Conservation (phyloP, 2,888 invertebrate species). For the Ectemnius cavifrons region DNA sequence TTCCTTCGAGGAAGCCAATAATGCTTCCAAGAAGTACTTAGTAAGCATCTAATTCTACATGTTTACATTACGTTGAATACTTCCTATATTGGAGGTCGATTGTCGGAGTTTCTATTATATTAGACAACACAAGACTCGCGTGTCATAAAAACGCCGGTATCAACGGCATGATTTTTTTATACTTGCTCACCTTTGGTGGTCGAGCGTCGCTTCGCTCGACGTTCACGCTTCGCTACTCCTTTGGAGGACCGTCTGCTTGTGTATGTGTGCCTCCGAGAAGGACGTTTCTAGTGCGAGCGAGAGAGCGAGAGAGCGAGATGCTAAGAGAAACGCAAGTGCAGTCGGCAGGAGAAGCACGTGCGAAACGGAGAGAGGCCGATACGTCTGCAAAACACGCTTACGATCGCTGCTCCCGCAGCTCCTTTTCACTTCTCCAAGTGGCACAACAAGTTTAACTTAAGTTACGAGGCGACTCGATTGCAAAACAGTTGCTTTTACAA, state of each 20-base stretch:
- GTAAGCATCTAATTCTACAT: too few relatives aligned
- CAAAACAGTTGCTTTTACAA: background rate
- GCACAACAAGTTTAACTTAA: background rate
- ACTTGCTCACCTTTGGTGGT: constrained; percentile 50
- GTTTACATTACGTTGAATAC: background rate
- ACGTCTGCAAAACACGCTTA: background rate
- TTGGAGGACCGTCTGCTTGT: constrained; percentile 2
- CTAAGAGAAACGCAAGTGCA: constrained; percentile 1
- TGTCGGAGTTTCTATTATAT: background rate
- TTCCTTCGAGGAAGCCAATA: too few relatives aligned
- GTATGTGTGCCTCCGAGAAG: too few relatives aligned
- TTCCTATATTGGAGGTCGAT: background rate
- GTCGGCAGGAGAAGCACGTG: background rate
- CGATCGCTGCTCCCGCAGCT: background rate
- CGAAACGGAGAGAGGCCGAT: background rate
- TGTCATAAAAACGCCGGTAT: constrained; percentile 20
- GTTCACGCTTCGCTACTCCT: constrained; percentile 35
- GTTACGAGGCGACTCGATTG: background rate
- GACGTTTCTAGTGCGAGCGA: background rate
- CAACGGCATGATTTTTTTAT: background rate
- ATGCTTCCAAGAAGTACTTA: too few relatives aligned
- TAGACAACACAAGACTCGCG: constrained; percentile 2
- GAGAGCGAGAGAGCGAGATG: constrained; percentile 3
- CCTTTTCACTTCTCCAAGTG: constrained; percentile 8
- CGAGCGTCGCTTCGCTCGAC: constrained; percentile 49